Evolutionary conservation across 2,888 invertebrate genomes (phyloP).

Genomic region (Aspidiotus rigidus): DNA sequence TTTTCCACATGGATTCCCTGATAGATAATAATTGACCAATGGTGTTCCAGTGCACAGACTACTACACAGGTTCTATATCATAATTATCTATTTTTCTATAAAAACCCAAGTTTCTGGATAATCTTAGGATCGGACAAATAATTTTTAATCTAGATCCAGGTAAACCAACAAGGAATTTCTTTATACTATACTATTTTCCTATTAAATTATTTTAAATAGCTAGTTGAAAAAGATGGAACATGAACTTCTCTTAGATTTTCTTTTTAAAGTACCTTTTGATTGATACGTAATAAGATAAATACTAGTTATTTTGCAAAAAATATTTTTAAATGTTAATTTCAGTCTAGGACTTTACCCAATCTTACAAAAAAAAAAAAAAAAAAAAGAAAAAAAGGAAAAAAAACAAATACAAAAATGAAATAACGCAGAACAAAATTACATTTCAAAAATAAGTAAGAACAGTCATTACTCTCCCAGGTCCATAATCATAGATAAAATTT

Average conservation of each 20-base stretch:
- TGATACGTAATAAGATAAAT: background rate
- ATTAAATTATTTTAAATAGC: too few relatives aligned
- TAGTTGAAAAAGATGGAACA: too few relatives aligned
- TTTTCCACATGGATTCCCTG: too few relatives aligned
- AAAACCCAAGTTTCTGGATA: too few relatives aligned
- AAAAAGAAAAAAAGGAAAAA: background rate
- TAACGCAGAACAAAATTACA: slow-evolving; percentile 2
- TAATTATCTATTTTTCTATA: too few relatives aligned
- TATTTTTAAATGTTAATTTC: background rate
- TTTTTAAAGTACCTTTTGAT: background rate
- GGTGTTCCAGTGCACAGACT: too few relatives aligned
- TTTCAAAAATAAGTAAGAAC: background rate
- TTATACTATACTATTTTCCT: too few relatives aligned
- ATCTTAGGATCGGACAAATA: too few relatives aligned
- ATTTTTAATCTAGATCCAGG: too few relatives aligned
- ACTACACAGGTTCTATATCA: too few relatives aligned
- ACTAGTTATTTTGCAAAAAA: background rate
- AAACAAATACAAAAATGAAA: background rate
- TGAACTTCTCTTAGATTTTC: background rate
- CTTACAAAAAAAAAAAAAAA: background rate
- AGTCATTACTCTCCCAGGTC: slow-evolving; percentile 14
- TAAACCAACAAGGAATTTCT: too few relatives aligned
- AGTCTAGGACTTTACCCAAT: background rate
- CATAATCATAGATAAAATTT: background rate
- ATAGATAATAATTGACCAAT: too few relatives aligned